A percentile compares a stretch with the other conserved stretches of the same genome.
phyloP scores from a whole-genome alignment of 2,113 vertebrate species.

The Chrysemys picta region DNA sequence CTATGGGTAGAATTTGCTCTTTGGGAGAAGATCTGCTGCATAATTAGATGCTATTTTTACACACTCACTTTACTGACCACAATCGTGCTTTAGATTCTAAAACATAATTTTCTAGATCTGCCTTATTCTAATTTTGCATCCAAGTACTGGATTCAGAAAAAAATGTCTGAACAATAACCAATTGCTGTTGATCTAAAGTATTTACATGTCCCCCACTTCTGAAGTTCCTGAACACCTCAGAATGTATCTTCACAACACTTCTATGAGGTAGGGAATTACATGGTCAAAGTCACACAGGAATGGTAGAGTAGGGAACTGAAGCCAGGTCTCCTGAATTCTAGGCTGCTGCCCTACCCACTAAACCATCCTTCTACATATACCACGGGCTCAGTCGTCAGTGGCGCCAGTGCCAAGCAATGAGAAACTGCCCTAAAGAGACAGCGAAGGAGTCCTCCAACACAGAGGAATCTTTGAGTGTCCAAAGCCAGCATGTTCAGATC shows the following conservation, averaged over 20 bases:
- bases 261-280: background rate
- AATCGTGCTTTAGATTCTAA: background rate
- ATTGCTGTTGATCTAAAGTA: background rate
- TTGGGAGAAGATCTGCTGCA: background rate
- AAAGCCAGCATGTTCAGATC: conserved; percentile 3
- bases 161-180: background rate
- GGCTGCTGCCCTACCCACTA: background rate
- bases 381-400: background rate
- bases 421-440: background rate
- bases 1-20: background rate
- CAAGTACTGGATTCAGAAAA: background rate
- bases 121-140: background rate
- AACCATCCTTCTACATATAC: background rate
- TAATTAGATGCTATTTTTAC: background rate
- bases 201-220: background rate
- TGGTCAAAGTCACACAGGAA: background rate
- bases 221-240: background rate
- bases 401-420: background rate
- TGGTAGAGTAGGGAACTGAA: background rate
- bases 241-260: background rate
- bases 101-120: background rate
- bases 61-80: background rate
- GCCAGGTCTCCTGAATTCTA: accelerated
- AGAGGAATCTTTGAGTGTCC: background rate
- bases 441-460: background rate